Evolutionary conservation across 2,888 invertebrate species (phyloP).

Genomic region (Noctua janthe): DNA sequence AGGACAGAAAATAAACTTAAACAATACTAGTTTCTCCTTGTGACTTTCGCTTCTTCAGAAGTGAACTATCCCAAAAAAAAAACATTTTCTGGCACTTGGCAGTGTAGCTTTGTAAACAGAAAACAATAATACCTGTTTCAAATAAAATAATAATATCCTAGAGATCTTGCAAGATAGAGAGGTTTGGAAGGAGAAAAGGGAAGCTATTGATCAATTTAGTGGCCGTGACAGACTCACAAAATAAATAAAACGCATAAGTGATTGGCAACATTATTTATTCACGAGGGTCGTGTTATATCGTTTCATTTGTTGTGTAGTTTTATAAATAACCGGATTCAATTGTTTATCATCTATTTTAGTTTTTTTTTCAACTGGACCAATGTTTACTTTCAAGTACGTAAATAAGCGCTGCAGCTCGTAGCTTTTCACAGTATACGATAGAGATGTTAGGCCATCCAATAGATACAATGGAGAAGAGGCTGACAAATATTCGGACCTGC

Average conservation of each 20-base stretch:
- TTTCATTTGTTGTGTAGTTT: slow-evolving; percentile 1
- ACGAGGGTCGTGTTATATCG: background rate
- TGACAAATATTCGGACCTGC: slow-evolving; percentile 46
- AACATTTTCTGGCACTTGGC: too few species aligned
- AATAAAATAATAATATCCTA: too few species aligned
- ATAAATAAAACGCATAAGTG: background rate
- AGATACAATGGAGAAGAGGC: slow-evolving; percentile 60
- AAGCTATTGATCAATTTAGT: too few species aligned
- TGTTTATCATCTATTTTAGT: slow-evolving; percentile 11
- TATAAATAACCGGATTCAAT: background rate
- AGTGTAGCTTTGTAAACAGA: too few species aligned
- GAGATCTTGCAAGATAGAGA: too few species aligned
- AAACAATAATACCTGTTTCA: too few species aligned
- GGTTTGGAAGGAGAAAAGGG: too few species aligned
- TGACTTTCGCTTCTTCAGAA: too few species aligned
- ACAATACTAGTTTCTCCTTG: too few species aligned
- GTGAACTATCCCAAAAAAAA: too few species aligned
- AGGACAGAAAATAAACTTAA: too few species aligned
- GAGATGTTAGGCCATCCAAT: slow-evolving; percentile 70
- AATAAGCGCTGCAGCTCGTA: slow-evolving; percentile 64
- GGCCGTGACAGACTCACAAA: background rate
- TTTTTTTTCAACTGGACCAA: slow-evolving; percentile 37
- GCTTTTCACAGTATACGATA: slow-evolving; percentile 63
- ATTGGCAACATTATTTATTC: slow-evolving; percentile 32
- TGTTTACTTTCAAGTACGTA: slow-evolving; percentile 68